Conservation (phyloP, 2,888 invertebrate species). For the Eupithecia abbreviata region DNA sequence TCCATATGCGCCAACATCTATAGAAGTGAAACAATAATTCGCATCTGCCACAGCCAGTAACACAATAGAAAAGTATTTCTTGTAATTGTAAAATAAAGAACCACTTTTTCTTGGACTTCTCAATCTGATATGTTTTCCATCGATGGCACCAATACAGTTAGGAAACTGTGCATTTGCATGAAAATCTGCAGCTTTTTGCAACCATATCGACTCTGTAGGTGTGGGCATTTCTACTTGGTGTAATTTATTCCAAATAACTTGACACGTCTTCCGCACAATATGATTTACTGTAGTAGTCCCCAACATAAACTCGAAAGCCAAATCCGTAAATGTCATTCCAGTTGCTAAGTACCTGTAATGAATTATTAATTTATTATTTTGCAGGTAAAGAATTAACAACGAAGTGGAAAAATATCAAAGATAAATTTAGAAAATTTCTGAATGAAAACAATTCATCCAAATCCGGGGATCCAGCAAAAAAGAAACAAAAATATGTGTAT, state of each 20-base stretch:
- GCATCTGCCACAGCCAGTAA: constrained; percentile 29
- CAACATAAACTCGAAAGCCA: not conserved
- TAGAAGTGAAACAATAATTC: constrained; percentile 27
- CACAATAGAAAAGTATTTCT: constrained; percentile 27
- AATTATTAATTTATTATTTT: constrained; percentile 30
- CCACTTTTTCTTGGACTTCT: constrained; percentile 27
- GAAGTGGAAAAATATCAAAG: constrained; percentile 25
- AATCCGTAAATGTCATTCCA: constrained; percentile 14
- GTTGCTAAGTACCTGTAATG: constrained; percentile 27
- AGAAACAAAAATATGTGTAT: constrained; percentile 4
- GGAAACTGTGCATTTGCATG: constrained; percentile 34
- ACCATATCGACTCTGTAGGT: constrained; percentile 19
- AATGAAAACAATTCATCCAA: constrained; percentile 23
- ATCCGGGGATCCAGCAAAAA: constrained; percentile 1
- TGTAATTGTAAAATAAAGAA: constrained; percentile 32
- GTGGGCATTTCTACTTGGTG: constrained; percentile 25
- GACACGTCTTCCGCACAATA: constrained; percentile 12
- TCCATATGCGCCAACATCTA: constrained; percentile 33
- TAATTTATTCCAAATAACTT: constrained; percentile 21
- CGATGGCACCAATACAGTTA: constrained; percentile 38
- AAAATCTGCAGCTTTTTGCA: constrained; percentile 24
- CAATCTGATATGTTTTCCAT: constrained; percentile 45
- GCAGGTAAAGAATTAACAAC: constrained; percentile 25
- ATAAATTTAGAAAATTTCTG: constrained; percentile 24
- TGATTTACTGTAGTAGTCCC: constrained; percentile 1